Evolutionary conservation across 2,113 vertebrate genomes (phyloP), one percentile per base, ranked within the genome.

Genomic region (Siphamia tubifer): DNA sequence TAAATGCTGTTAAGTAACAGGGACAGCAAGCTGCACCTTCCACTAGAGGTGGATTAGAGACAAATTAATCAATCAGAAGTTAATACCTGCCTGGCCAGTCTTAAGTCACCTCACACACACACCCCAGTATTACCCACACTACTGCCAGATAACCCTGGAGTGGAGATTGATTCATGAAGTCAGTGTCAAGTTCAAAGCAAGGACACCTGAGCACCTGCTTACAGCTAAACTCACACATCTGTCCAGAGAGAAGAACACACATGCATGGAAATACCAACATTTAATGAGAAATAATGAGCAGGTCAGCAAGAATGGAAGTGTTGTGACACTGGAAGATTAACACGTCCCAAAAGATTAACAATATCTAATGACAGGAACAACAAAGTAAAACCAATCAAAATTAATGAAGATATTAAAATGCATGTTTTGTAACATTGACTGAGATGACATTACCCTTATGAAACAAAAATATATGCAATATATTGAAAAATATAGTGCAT

Each of bases 21-120:
- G 24, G 25, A 49, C 55, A 24, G 32, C 0, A 23, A 65, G 57
- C 56, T 63, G 55, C 56, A 80, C 57, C 77, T 79, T 77, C 58
- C 45, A 61, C 65, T 57, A 53, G 2, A 74, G 82, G 80, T 85
- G 83, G 75, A 85, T 85, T 85, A 85, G 60, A 82, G 68, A 74
- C 85, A 83, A 83, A 85, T 82, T 49, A 85, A 87, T 85, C 83
- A 83, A 83, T 87, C 77, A 75, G 61, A 64, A 77, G 71, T 74
- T 81, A 87, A 83, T 81, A 71, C 79, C 71, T 82, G 73, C 54
- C 70, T 76, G 70, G 67, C 48, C 58, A 48, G 76, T 64, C 77
- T 78, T 78, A 78, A 82, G 75, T 9, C 58, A 47, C 56, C 52
- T 23, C 53, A 32, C 68, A 49, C 58, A 1, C 54, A 61, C 45